Percentiles rank a stretch among this genome's conserved stretches.
These are phyloP conservation scores for Sarcophaga carnaria DNA, from an alignment of 2,888 invertebrate genomes.

Conservation along the genomic window DNA sequence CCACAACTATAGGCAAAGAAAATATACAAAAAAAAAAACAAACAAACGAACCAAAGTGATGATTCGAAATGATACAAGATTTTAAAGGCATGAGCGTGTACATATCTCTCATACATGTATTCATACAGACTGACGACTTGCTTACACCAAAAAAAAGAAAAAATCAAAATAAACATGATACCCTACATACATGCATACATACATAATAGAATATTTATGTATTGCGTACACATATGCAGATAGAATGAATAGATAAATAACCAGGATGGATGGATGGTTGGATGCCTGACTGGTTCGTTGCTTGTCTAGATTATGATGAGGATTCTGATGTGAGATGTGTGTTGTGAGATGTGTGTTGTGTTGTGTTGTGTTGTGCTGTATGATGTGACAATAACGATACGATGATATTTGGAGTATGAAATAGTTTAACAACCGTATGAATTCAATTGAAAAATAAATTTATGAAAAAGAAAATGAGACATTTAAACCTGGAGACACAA, in stretches of 20 bases:
- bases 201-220: neutral
- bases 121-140: neutral
- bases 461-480: constrained; percentile 51
- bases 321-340: neutral
- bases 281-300: constrained; percentile 44
- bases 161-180: constrained; percentile 2
- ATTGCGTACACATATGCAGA: constrained; percentile 12
- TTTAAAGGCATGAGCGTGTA: neutral
- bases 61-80: constrained; percentile 4
- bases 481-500: constrained; percentile 10
- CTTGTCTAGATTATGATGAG: constrained; percentile 6
- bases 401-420: constrained; percentile 67
- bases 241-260: neutral
- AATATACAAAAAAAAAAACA: neutral
- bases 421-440: constrained; percentile 70
- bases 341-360: neutral
- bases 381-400: constrained; percentile 49
- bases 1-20: constrained; percentile 24
- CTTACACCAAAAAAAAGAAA: no score
- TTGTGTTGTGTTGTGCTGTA: neutral
- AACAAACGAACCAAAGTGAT: neutral
- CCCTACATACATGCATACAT: neutral
- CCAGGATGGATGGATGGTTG: constrained; percentile 34
- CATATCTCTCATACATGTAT: neutral
- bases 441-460: constrained; percentile 68